These are phyloP conservation scores for Gephyroberyx darwinii DNA, from an alignment of 2,797 vertebrate genomes.

Conservation along the genomic window DNA sequence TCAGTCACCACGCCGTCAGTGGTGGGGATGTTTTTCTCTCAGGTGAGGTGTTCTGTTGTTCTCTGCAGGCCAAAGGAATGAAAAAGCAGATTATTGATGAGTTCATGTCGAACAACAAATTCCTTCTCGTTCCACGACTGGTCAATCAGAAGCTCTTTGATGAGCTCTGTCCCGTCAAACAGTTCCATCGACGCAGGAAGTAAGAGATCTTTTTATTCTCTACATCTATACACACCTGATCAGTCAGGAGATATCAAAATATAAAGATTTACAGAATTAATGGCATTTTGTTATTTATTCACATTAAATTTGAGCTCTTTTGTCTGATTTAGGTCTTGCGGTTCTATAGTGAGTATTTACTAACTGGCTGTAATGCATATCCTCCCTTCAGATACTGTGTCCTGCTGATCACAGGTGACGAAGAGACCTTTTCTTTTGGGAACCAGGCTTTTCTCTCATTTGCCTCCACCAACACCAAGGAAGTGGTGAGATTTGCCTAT, in stretches of 20 bases:
- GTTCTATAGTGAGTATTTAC: not conserved
- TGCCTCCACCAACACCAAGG: slow-evolving; percentile 88
- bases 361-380: not conserved
- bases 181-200: slow-evolving; percentile 95
- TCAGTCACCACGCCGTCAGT: not conserved
- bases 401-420: slow-evolving; percentile 87
- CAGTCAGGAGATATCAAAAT: not conserved
- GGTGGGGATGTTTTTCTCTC: too few relatives aligned
- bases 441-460: slow-evolving; percentile 90
- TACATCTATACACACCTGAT: not conserved
- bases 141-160: slow-evolving; percentile 95
- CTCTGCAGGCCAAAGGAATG: slow-evolving; percentile 89
- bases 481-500: slow-evolving; percentile 90
- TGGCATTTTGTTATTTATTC: not conserved
- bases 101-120: slow-evolving; percentile 95
- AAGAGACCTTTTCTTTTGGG: slow-evolving; percentile 78
- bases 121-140: slow-evolving; percentile 90
- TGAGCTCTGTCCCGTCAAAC: slow-evolving; percentile 94
- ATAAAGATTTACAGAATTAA: not conserved
- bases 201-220: slow-evolving; percentile 71
- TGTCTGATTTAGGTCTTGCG: not conserved
- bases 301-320: not conserved
- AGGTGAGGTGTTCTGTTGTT: not conserved
- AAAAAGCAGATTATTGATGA: slow-evolving; percentile 95
- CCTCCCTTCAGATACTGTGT: slow-evolving; percentile 87